Percentiles rank a stretch among this genome's conserved stretches.
Conservation (phyloP, 2,113 vertebrate species). For the Mormoops blainvillei region DNA sequence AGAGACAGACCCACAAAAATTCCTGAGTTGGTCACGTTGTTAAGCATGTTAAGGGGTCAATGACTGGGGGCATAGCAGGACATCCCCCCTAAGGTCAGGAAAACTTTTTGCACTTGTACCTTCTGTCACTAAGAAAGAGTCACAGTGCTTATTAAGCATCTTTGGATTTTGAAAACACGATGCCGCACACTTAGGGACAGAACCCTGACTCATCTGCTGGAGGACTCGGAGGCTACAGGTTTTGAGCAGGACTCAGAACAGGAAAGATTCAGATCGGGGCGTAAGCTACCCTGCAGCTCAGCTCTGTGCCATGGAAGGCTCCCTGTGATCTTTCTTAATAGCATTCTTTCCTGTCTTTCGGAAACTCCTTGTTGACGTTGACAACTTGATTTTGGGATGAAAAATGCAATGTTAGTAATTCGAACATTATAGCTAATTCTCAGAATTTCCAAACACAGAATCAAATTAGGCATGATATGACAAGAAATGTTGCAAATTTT, state of each 20-base stretch:
- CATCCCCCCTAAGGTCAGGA: neutral
- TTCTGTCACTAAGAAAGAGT: neutral
- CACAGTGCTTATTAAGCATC: neutral
- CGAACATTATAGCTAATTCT: neutral
- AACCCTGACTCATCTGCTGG: neutral
- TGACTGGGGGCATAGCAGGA: neutral
- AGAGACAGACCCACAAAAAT: neutral
- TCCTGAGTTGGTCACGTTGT: neutral
- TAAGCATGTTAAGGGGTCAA: neutral
- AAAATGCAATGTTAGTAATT: neutral
- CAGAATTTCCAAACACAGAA: neutral
- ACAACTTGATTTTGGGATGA: neutral
- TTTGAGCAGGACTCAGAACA: neutral
- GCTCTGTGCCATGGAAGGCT: fast-evolving
- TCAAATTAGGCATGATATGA: neutral
- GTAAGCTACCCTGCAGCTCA: fast-evolving
- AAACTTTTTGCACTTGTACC: neutral
- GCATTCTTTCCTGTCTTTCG: neutral
- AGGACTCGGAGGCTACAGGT: neutral
- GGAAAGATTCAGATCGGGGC: neutral
- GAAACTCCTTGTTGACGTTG: conserved; percentile 48
- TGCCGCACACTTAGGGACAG: neutral
- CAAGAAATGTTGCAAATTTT: neutral
- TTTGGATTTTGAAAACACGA: neutral
- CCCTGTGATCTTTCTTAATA: neutral